Percentiles rank a stretch among this genome's conserved stretches.
These are phyloP conservation scores for Seriola quinqueradiata DNA, from an alignment of 2,113 vertebrate genomes.

Conservation along the genomic window DNA sequence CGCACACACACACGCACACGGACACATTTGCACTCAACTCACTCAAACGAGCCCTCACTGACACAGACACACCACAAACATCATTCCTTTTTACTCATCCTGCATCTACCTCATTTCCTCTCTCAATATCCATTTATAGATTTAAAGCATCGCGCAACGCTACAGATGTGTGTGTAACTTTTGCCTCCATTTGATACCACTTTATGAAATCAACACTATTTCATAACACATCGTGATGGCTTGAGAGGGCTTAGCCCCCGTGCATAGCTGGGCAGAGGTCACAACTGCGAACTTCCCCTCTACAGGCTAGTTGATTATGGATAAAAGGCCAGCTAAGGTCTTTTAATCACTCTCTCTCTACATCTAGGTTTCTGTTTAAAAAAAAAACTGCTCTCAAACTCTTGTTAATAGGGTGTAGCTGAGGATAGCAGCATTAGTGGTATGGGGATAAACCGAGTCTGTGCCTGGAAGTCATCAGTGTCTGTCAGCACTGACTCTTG, in stretches of 20 bases:
- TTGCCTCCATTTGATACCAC: conserved; percentile 26
- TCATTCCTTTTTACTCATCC: conserved; percentile 21
- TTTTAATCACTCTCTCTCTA: conserved; percentile 18
- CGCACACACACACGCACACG: conserved; percentile 16
- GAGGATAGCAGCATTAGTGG: conserved; percentile 53
- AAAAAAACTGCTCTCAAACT: conserved; percentile 24
- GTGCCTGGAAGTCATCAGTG: conserved; percentile 51
- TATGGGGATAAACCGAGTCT: conserved; percentile 40
- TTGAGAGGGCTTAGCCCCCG: conserved; percentile 36
- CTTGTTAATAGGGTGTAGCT: conserved; percentile 40
- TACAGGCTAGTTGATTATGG: conserved; percentile 15
- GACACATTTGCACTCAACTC: conserved; percentile 23
- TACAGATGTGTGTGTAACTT: conserved; percentile 25
- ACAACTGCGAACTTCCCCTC: not conserved
- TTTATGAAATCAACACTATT: conserved; percentile 52
- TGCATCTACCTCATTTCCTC: conserved; percentile 24
- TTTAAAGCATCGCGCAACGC: not conserved
- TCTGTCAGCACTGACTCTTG: conserved; percentile 35
- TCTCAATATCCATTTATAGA: conserved; percentile 39
- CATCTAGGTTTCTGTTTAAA: conserved; percentile 24
- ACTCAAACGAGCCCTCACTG: conserved; percentile 16
- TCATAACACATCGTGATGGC: conserved; percentile 41
- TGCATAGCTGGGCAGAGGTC: conserved; percentile 36
- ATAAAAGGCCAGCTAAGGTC: conserved; percentile 36
- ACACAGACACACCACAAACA: conserved; percentile 16